phyloP scores from a whole-genome alignment of 2,888 invertebrate genomes.

The Ptychoptera albimana region DNA sequence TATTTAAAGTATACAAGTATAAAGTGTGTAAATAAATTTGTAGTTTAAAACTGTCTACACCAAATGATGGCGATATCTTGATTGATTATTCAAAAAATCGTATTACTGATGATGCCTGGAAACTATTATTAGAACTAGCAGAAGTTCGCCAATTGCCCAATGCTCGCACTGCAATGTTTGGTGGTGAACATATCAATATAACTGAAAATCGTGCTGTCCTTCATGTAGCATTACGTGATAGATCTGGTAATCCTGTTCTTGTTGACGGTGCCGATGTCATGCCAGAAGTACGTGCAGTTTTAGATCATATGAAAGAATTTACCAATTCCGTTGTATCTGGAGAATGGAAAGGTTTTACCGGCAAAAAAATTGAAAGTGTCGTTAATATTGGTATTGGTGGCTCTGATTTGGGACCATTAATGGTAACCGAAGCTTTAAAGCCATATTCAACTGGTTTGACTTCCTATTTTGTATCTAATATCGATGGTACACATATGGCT shows the following conservation, averaged over 20 bases:
- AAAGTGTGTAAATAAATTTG: slow-evolving; percentile 10
- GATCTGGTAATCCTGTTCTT: slow-evolving; percentile 45
- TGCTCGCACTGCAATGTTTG: slow-evolving; percentile 81
- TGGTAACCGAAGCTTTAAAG: slow-evolving; percentile 97
- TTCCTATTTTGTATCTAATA: slow-evolving; percentile 93
- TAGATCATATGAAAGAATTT: slow-evolving; percentile 91
- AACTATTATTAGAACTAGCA: slow-evolving; percentile 66
- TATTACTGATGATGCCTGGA: slow-evolving; percentile 59
- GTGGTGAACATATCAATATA: slow-evolving; percentile 91
- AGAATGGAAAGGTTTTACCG: slow-evolving; percentile 67
- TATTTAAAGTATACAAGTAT: not conserved
- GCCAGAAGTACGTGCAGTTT: slow-evolving; percentile 79
- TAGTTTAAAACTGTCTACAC: slow-evolving; percentile 61
- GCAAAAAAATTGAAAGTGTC: slow-evolving; percentile 89
- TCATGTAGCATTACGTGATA: slow-evolving; percentile 85
- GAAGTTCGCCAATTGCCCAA: slow-evolving; percentile 65
- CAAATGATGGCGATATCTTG: slow-evolving; percentile 77
- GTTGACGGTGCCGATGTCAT: slow-evolving; percentile 83
- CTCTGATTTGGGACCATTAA: slow-evolving; percentile 94
- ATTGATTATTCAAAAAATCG: slow-evolving; percentile 96
- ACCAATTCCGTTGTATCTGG: slow-evolving; percentile 57
- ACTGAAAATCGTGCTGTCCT: slow-evolving; percentile 93
- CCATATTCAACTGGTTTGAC: slow-evolving; percentile 76
- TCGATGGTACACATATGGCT: slow-evolving; percentile 96
- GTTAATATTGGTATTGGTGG: slow-evolving; percentile 99